phyloP scores from a whole-genome alignment of 1,140 invertebrate species.

The Drosophila malerkotliana region DNA sequence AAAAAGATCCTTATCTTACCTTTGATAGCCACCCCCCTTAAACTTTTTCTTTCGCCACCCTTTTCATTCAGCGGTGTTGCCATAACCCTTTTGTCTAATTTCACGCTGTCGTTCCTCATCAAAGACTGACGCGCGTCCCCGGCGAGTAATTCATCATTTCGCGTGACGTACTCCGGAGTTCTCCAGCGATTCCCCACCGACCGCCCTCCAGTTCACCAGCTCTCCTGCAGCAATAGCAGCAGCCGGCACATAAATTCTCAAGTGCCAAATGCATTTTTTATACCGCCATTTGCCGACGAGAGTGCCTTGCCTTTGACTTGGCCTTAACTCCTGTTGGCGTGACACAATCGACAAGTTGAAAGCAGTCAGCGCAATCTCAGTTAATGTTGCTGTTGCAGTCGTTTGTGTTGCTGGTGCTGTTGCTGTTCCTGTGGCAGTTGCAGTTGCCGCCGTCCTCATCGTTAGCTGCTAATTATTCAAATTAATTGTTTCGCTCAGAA shows the following conservation, averaged over 20 bases:
- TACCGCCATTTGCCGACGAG: constrained; percentile 26
- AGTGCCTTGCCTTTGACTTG: constrained; percentile 58
- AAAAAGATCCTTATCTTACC: too few relatives aligned
- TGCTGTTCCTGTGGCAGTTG: constrained; percentile 14
- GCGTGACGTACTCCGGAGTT: constrained; percentile 71
- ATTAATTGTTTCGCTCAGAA: constrained; percentile 75
- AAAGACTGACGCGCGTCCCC: constrained; percentile 80
- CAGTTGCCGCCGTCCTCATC: constrained; percentile 42
- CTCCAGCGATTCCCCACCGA: constrained; percentile 21
- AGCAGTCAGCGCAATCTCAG: constrained; percentile 39
- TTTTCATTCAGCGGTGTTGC: constrained; percentile 40
- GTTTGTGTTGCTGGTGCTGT: constrained; percentile 9
- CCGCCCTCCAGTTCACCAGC: neutral
- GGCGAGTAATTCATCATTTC: constrained; percentile 82
- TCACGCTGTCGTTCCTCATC: constrained; percentile 81
- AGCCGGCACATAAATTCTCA: constrained; percentile 72
- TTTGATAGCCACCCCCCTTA: neutral
- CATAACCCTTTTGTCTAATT: constrained; percentile 79
- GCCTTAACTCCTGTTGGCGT: constrained; percentile 76
- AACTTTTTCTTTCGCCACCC: constrained; percentile 18
- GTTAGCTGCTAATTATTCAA: constrained; percentile 82
- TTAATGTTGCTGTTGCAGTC: constrained; percentile 27
- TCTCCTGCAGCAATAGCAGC: constrained; percentile 10
- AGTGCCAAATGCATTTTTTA: constrained; percentile 79
- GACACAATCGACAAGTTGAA: constrained; percentile 76